Evolutionary conservation across 1,140 invertebrate genomes (phyloP).

Genomic region (Latrodectus geometricus): DNA sequence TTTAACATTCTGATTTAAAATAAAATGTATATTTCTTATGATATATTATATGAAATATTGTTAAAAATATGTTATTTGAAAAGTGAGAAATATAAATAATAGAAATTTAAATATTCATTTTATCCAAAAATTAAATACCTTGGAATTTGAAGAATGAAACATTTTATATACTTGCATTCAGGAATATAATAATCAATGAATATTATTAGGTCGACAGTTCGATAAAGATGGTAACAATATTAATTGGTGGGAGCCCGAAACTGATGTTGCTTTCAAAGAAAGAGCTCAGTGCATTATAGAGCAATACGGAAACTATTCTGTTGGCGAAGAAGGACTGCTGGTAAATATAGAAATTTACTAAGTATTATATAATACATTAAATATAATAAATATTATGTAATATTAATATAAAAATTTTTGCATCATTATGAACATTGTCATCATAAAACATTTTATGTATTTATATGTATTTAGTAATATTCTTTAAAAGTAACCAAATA

Average conservation of each 20-base stretch:
- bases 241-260: constrained; percentile 87
- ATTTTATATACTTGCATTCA: constrained; percentile 35
- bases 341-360: constrained; percentile 16
- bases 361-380: no score
- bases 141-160: background rate
- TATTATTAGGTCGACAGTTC: constrained; percentile 75
- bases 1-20: background rate
- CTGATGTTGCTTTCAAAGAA: constrained; percentile 79
- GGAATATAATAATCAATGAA: constrained; percentile 32
- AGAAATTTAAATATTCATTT: background rate
- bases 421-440: no score
- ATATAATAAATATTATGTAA: no score
- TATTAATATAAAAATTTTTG: no score
- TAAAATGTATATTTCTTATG: background rate
- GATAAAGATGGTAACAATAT: constrained; percentile 87
- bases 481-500: no score
- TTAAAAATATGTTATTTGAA: background rate
- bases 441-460: no score
- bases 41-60: background rate
- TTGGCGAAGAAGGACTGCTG: constrained; percentile 63
- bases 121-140: background rate
- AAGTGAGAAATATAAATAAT: background rate
- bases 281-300: constrained; percentile 87
- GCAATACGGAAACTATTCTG: constrained; percentile 82
- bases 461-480: no score